These are phyloP conservation scores for Eurystomus glaucurus DNA, from an alignment of 2,797 vertebrate genomes.

Conservation along the genomic window DNA sequence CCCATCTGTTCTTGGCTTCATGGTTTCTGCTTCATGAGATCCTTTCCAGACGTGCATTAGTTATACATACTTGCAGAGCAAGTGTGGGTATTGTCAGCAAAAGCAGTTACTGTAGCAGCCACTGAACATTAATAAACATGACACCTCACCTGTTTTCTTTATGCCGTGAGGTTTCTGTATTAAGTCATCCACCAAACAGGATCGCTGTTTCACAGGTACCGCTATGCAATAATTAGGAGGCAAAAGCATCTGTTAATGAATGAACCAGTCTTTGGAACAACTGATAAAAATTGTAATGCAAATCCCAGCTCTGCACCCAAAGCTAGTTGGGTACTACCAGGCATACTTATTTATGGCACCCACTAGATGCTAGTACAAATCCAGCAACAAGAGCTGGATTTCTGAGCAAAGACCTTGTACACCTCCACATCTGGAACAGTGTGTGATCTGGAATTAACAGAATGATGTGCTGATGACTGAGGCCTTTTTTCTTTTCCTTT, in stretches of 20 bases:
- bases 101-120: neutral
- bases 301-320: neutral
- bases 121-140: conserved; percentile 1
- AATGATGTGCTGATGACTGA: neutral
- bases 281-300: neutral
- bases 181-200: neutral
- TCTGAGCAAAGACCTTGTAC: neutral
- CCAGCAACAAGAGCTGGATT: neutral
- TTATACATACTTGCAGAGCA: conserved; percentile 27
- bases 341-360: neutral
- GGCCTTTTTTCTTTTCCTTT: neutral
- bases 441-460: neutral
- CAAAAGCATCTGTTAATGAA: neutral
- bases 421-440: neutral
- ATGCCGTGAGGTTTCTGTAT: neutral
- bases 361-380: neutral
- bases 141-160: neutral
- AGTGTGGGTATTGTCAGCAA: neutral
- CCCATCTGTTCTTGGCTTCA: conserved; percentile 54
- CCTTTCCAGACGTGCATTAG: conserved; percentile 7
- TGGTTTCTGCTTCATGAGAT: conserved; percentile 38
- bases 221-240: neutral
- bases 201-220: neutral
- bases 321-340: neutral
- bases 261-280: neutral